Percentiles rank a stretch among this genome's conserved stretches.
These are phyloP conservation scores for Dynastes maya DNA, from an alignment of 2,888 invertebrate species.

Conservation along the genomic window DNA sequence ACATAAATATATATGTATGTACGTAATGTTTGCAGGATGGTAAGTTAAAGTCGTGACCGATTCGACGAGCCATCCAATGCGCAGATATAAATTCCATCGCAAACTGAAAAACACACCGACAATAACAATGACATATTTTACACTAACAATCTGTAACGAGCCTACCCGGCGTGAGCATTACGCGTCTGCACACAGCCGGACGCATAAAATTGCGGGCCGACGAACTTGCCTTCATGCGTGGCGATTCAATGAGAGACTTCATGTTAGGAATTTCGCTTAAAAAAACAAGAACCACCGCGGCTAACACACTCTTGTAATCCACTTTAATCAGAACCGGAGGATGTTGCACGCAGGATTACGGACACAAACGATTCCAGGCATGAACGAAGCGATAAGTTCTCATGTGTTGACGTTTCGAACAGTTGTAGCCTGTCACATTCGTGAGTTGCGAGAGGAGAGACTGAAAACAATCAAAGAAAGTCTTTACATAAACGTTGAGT, in stretches of 20 bases:
- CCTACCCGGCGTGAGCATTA: conserved; percentile 2
- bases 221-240: conserved; percentile 2
- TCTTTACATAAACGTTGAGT: background rate
- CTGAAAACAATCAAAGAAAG: too few species aligned
- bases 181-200: background rate
- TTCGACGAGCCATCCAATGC: background rate
- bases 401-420: conserved; percentile 1
- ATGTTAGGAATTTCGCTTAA: background rate
- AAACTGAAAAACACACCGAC: conserved; percentile 28
- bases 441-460: background rate
- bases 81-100: conserved; percentile 24
- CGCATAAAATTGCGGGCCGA: conserved; percentile 11
- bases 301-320: background rate
- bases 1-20: too few species aligned
- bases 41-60: conserved; percentile 1
- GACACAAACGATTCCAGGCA: background rate
- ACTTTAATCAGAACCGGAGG: too few species aligned
- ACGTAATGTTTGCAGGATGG: background rate
- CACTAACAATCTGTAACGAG: conserved; percentile 46
- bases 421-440: background rate
- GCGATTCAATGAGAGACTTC: background rate
- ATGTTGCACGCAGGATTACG: too few species aligned
- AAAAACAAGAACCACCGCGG: background rate
- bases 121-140: conserved; percentile 47
- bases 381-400: background rate